Evolutionary conservation across 2,797 vertebrate genomes (phyloP).

Genomic region (Graptemys geographica): DNA sequence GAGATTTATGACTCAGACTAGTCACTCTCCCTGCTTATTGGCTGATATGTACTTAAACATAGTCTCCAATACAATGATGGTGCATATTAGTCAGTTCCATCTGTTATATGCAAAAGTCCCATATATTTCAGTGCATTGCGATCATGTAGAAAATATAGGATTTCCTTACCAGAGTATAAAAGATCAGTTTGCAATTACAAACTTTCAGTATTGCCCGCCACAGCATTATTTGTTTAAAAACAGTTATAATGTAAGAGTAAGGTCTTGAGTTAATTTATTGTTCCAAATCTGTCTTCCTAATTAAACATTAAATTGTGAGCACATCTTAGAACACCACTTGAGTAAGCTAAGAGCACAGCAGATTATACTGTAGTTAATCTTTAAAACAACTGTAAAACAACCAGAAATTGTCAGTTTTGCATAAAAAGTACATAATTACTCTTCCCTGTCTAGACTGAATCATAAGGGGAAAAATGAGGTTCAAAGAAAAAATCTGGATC

Average conservation of each 20-base stretch:
- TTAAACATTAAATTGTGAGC: slow-evolving; percentile 2
- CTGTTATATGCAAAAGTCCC: background rate
- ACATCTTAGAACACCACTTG: background rate
- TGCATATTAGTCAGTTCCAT: background rate
- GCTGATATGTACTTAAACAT: background rate
- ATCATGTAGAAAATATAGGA: background rate
- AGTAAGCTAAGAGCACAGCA: background rate
- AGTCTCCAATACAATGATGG: background rate
- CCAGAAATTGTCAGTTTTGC: background rate
- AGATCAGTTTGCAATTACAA: background rate
- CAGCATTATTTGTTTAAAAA: background rate
- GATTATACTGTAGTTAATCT: slow-evolving; percentile 17
- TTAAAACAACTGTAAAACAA: background rate
- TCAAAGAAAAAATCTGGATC: background rate
- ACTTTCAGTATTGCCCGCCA: background rate
- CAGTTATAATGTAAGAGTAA: background rate
- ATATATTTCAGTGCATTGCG: background rate
- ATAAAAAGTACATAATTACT: background rate
- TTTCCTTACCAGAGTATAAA: background rate
- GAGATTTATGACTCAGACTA: background rate
- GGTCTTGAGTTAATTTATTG: background rate
- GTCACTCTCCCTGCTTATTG: background rate
- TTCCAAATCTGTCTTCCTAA: slow-evolving; percentile 16
- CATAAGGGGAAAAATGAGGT: background rate
- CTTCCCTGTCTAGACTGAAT: background rate